Conservation (phyloP, 2,113 vertebrate genomes). For the Charina bottae region DNA sequence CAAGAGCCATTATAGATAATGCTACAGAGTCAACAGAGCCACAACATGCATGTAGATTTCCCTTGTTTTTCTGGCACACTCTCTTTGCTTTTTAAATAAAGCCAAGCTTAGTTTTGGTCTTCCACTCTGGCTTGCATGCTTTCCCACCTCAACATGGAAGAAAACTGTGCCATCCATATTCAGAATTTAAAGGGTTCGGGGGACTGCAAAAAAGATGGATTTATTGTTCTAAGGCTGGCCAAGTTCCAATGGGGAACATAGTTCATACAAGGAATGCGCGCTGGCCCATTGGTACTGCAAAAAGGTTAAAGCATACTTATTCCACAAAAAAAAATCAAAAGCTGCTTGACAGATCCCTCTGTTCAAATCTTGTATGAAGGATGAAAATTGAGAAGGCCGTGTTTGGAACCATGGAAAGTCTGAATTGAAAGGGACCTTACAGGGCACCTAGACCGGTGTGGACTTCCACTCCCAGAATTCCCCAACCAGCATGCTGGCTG, state of each 20-base stretch:
- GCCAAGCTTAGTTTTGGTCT: not conserved
- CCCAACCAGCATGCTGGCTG: too few relatives aligned
- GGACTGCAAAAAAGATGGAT: not conserved
- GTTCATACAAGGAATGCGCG: not conserved
- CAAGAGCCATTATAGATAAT: not conserved
- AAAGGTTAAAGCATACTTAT: not conserved
- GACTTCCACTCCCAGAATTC: not conserved
- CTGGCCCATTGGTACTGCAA: not conserved
- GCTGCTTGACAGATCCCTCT: not conserved
- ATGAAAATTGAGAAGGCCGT: not conserved
- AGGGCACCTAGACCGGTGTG: not conserved
- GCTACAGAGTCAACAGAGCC: not conserved
- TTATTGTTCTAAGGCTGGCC: not conserved
- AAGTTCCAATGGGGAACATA: not conserved
- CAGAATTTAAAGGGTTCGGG: not conserved
- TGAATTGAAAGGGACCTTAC: not conserved
- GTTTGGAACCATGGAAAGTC: not conserved
- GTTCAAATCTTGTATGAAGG: not conserved
- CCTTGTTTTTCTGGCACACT: not conserved
- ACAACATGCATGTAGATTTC: not conserved
- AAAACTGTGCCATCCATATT: not conserved
- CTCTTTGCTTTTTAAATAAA: not conserved
- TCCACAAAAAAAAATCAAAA: not conserved
- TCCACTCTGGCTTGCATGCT: not conserved
- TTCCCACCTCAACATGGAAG: not conserved